Evolutionary conservation across 2,797 vertebrate genomes (phyloP), one percentile per base, ranked within the genome.

Genomic region (Sebastolobus altivelis): DNA sequence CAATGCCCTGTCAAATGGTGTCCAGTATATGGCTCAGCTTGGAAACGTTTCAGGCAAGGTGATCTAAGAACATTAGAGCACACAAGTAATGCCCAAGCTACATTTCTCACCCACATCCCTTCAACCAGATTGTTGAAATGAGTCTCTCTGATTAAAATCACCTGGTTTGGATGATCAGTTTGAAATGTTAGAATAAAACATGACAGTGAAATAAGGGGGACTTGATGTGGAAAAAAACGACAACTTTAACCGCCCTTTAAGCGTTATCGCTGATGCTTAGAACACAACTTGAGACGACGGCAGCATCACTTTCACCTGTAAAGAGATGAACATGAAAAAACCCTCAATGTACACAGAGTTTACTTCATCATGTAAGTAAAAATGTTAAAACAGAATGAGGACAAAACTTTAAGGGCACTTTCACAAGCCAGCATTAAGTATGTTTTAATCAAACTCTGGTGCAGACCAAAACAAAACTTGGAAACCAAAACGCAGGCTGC

Each of bases 11-110:
- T 85, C 90, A 87, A 89, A 90, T 79, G 61, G 79, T 87, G 75
- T 77, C 83, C 87, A 89, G 86, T 83, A 85, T 91, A 93, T 93
- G 93, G 94, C 94, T 94, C 92, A 89, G 89, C 86, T 92, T 75
- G 75, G 77, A 90, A 83, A 89, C 27, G 60, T 80, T 73, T 90
- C 84, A 88, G 79, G 80, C 65, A 27, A 85, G 40, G 79, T 87
- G 85, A 89, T 89, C 82, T 76, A 70, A 81, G 56, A 77, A 80
- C 73, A 69, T 74, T 40, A 79, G 88, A 92, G 79, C 83, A 83
- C 75, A 68, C 33, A 13, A 66, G 52, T 80, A 93, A 93, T 92
- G 93, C 93, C 92, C 90, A 56, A 76, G 81, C 89, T 87, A 84
- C 86, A 88, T 66, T 84, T 82, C 80, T 56, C 80, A 87, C 72